Conservation (phyloP, 2,797 vertebrate species). For the Leptoclinus maculatus region DNA sequence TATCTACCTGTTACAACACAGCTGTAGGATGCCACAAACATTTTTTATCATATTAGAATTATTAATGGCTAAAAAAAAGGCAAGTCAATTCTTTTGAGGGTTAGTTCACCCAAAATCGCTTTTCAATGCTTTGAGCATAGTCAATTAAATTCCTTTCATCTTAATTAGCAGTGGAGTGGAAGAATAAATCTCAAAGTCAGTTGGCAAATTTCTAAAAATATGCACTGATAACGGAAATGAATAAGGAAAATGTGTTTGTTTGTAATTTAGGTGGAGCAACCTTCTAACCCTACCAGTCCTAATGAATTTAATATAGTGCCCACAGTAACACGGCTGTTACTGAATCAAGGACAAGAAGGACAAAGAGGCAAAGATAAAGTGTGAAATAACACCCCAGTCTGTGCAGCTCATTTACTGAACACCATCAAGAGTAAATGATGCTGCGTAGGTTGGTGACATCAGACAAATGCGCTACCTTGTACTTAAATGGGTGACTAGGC, state of each 20-base stretch:
- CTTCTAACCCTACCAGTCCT: background rate
- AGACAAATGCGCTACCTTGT: slow-evolving; percentile 12
- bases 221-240: background rate
- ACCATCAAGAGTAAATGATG: background rate
- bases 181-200: background rate
- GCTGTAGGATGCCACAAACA: background rate
- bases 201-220: background rate
- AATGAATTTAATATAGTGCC: background rate
- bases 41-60: background rate
- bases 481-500: slow-evolving; percentile 18
- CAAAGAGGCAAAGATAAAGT: background rate
- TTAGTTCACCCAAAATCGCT: background rate
- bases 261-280: background rate
- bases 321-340: background rate
- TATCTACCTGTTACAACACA: background rate
- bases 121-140: background rate
- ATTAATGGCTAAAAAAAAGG: background rate
- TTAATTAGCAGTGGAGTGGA: background rate
- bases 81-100: background rate
- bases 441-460: slow-evolving; percentile 13
- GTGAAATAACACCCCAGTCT: slow-evolving; percentile 2
- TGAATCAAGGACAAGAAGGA: background rate
- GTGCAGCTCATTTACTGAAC: slow-evolving; percentile 22
- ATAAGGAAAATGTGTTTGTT: background rate
- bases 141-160: background rate